Evolutionary conservation across 2,888 invertebrate species (phyloP).

Genomic region (Stenolophus ochropezus): DNA sequence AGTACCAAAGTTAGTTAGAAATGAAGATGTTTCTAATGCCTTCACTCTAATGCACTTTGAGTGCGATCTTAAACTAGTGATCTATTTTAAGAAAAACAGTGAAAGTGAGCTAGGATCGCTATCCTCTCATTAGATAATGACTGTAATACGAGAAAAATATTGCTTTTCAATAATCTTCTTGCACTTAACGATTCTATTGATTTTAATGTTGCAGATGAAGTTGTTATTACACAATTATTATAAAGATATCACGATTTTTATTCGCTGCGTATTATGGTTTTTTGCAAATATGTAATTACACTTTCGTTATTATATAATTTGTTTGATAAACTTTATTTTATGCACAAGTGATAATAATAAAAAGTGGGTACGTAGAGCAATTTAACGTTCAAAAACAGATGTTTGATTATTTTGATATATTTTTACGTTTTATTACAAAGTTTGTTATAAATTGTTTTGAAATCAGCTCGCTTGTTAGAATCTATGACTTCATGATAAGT

Average conservation of each 20-base stretch:
- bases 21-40: conserved; percentile 13
- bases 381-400: too few relatives aligned
- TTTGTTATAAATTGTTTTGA: too few relatives aligned
- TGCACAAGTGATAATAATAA: too few relatives aligned
- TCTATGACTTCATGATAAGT: too few relatives aligned
- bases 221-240: neutral
- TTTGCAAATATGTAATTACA: neutral
- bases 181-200: neutral
- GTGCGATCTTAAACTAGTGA: neutral
- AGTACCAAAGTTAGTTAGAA: conserved; percentile 8
- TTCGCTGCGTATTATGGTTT: neutral
- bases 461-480: too few relatives aligned
- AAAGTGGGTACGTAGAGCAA: too few relatives aligned
- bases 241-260: too few relatives aligned
- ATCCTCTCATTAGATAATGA: neutral
- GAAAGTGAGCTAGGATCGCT: conserved; percentile 4
- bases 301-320: neutral
- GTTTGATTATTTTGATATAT: too few relatives aligned
- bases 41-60: neutral
- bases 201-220: neutral
- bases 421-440: too few relatives aligned
- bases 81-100: conserved; percentile 7
- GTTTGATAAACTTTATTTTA: too few relatives aligned
- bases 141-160: neutral
- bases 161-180: neutral